phyloP scores from a whole-genome alignment of 2,797 vertebrate genomes.

The Dallia pectoralis region DNA sequence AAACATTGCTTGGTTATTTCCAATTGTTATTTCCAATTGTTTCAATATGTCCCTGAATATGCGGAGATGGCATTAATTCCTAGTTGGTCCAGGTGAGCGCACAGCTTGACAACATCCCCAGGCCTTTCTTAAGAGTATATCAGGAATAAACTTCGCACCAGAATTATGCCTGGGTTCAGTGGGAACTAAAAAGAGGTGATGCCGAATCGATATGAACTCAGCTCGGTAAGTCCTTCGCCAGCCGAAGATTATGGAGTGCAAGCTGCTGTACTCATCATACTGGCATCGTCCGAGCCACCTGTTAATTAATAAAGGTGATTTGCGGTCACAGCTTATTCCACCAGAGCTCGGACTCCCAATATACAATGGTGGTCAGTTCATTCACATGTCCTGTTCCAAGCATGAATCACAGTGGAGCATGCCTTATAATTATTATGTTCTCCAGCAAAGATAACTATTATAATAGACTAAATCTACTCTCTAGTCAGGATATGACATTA shows the following conservation, averaged over 20 bases:
- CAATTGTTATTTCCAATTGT: neutral
- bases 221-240: neutral
- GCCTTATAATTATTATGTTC: neutral
- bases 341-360: neutral
- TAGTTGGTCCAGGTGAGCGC: neutral
- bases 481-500: neutral
- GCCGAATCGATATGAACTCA: neutral
- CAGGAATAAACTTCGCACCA: neutral
- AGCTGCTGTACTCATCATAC: constrained; percentile 1
- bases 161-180: neutral
- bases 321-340: neutral
- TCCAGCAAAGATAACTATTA: neutral
- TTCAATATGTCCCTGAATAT: neutral
- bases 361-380: neutral
- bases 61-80: neutral
- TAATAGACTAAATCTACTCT: neutral
- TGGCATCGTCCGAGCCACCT: neutral
- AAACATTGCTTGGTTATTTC: constrained; percentile 29
- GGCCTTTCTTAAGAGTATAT: neutral
- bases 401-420: neutral
- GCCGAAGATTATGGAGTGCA: constrained; percentile 9
- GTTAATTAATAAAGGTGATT: neutral
- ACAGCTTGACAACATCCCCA: neutral
- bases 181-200: neutral
- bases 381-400: neutral